Evolutionary conservation across 2,797 vertebrate genomes (phyloP).

Genomic region (Urosaurus nigricauda): DNA sequence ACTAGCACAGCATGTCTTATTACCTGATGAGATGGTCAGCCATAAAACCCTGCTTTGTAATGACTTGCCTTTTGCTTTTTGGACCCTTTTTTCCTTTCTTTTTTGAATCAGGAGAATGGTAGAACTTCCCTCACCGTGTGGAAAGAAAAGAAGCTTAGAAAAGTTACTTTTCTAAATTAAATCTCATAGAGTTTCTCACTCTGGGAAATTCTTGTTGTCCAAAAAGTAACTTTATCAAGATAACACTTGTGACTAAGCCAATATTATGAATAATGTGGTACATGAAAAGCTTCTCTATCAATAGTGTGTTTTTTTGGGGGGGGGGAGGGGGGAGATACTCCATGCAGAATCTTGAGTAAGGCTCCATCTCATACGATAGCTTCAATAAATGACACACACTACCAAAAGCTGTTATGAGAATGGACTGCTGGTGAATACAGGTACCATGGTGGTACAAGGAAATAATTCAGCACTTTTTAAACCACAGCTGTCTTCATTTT

Average conservation of each 20-base stretch:
- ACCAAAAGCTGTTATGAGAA: background rate
- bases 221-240: too few relatives aligned
- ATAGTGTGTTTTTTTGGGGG: too few relatives aligned
- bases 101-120: background rate
- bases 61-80: too few relatives aligned
- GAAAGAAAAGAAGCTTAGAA: background rate
- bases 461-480: constrained; percentile 74
- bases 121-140: background rate
- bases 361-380: background rate
- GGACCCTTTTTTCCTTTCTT: background rate
- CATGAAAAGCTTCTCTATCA: background rate
- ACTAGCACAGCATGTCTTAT: background rate
- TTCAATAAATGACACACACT: background rate
- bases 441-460: constrained; percentile 57
- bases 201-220: too few relatives aligned
- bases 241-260: too few relatives aligned
- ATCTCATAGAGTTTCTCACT: too few relatives aligned
- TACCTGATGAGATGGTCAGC: background rate
- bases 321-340: background rate
- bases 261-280: background rate
- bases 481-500: constrained; percentile 67
- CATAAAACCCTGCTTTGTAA: background rate
- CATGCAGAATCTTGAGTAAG: background rate
- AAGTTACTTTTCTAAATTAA: too few relatives aligned
- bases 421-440: constrained; percentile 50